Conservation (phyloP, 2,113 vertebrate species). For the Catharus bicknelli region DNA sequence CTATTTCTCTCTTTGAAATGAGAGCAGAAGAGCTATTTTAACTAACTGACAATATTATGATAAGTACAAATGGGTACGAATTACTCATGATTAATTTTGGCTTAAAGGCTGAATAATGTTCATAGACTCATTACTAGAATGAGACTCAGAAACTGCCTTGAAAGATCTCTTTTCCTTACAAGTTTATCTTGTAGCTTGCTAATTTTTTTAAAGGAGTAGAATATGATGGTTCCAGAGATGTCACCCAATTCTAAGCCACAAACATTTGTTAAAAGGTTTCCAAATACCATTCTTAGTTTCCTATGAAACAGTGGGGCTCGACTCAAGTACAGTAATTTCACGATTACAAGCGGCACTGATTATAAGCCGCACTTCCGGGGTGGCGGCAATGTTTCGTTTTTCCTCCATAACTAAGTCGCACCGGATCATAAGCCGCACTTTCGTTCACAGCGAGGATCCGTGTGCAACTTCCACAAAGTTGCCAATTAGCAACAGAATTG, state of each 20-base stretch:
- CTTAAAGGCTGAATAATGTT: not conserved
- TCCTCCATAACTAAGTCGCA: too few relatives aligned
- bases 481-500: too few relatives aligned
- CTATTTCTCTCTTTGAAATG: not conserved
- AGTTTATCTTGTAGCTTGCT: not conserved
- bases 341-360: too few relatives aligned
- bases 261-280: not conserved
- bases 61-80: not conserved
- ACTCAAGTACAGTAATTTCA: not conserved
- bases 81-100: not conserved
- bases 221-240: not conserved
- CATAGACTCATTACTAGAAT: not conserved
- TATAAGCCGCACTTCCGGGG: too few relatives aligned
- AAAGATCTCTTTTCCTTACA: not conserved
- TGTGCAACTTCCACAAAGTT: too few relatives aligned
- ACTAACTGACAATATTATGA: not conserved
- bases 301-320: not conserved
- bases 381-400: too few relatives aligned
- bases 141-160: not conserved
- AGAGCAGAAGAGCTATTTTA: not conserved
- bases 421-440: too few relatives aligned
- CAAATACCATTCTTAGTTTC: not conserved
- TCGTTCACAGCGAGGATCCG: too few relatives aligned
- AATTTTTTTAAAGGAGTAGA: not conserved
- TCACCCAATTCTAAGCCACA: not conserved